phyloP scores from a whole-genome alignment of 2,113 vertebrate genomes.

The Cygnus buccinator region DNA sequence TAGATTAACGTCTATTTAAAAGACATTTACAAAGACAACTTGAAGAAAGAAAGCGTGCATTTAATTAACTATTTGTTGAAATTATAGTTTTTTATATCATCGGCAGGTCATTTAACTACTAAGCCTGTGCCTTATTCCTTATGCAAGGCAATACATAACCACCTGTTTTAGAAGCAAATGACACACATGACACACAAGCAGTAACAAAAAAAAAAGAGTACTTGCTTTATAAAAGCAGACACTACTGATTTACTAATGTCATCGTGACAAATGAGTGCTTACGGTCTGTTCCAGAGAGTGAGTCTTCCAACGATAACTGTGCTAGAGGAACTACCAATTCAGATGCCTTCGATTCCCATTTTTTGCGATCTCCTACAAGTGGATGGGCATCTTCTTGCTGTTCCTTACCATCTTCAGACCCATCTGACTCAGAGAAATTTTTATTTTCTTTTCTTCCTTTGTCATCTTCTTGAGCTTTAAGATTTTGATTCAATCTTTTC shows the following conservation, averaged over 20 bases:
- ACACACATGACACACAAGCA: rapidly evolving
- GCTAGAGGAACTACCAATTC: conserved; percentile 83
- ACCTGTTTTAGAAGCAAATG: background rate
- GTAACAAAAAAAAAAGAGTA: background rate
- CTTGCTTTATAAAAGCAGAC: background rate
- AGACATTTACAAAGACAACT: background rate
- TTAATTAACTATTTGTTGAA: background rate
- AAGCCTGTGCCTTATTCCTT: background rate
- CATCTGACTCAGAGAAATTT: conserved; percentile 30
- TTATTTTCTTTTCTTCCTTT: conserved; percentile 27
- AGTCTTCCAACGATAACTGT: conserved; percentile 84
- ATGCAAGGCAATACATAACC: background rate
- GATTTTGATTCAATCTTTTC: conserved; percentile 90
- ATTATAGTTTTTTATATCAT: background rate
- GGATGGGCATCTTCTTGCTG: conserved; percentile 60
- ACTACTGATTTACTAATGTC: background rate
- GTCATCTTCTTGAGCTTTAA: conserved; percentile 83
- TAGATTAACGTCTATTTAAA: background rate
- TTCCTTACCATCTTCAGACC: conserved; percentile 62
- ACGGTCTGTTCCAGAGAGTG: conserved; percentile 81
- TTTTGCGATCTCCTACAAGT: conserved; percentile 85
- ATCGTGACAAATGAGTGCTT: background rate
- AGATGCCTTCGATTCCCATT: conserved; percentile 85
- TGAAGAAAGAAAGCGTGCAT: background rate
- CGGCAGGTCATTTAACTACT: background rate